Evolutionary conservation across 2,113 vertebrate species (phyloP).

Genomic region (Crotalus horridus): DNA sequence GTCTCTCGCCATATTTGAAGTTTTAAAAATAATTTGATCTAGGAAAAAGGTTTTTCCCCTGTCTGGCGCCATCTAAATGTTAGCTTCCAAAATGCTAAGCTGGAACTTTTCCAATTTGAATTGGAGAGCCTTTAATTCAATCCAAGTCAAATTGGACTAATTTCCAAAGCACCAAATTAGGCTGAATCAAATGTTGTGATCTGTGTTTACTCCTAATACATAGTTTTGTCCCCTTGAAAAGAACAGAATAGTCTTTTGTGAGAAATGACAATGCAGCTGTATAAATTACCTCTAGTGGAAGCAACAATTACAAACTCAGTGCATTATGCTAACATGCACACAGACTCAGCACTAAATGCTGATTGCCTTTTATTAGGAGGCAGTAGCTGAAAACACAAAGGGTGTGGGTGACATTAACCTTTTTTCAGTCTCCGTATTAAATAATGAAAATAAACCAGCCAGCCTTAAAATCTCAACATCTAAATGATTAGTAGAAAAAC

Average conservation of each 20-base stretch:
- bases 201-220: not conserved
- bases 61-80: not conserved
- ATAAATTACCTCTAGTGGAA: not conserved
- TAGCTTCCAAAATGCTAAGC: not conserved
- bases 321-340: not conserved
- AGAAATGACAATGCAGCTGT: not conserved
- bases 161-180: not conserved
- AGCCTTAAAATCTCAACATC: conserved; percentile 53
- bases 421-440: conserved; percentile 50
- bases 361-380: conserved; percentile 56
- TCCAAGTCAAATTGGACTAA: not conserved
- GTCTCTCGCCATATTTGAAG: not conserved
- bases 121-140: not conserved
- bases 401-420: conserved; percentile 55
- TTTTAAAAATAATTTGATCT: not conserved
- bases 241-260: not conserved
- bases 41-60: not conserved
- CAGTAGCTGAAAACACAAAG: conserved; percentile 56
- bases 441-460: conserved; percentile 55
- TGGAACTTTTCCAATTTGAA: not conserved
- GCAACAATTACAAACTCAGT: not conserved
- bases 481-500: conserved; percentile 51
- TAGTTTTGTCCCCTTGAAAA: not conserved
- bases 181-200: not conserved
- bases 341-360: conserved; percentile 45